phyloP scores from a whole-genome alignment of 2,888 invertebrate genomes.

The Steinernema carpocapsae region DNA sequence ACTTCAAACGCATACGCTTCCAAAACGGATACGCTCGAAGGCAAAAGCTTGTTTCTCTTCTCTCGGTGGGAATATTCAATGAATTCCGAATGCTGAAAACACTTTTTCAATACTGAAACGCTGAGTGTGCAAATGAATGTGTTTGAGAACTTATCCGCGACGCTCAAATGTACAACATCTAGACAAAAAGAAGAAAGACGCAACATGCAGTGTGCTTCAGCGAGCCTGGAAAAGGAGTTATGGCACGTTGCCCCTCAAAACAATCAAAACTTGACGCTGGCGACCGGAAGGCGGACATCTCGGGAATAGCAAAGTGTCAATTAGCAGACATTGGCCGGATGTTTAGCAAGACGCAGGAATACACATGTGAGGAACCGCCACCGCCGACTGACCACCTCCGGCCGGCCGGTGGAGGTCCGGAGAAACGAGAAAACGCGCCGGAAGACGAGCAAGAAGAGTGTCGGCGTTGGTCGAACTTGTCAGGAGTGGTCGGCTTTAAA shows the following conservation, averaged over 20 bases:
- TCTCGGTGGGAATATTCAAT: slow-evolving; percentile 28
- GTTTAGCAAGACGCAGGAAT: background rate
- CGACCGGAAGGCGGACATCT: background rate
- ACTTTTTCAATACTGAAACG: slow-evolving; percentile 23
- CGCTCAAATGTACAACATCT: background rate
- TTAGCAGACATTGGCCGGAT: slow-evolving; percentile 15
- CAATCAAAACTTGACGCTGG: too few species aligned
- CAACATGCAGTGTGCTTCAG: too few species aligned
- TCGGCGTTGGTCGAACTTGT: background rate
- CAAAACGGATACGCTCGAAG: slow-evolving; percentile 4
- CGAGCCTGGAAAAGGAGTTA: too few species aligned
- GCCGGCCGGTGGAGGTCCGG: background rate
- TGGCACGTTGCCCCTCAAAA: too few species aligned
- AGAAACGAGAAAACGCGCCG: background rate
- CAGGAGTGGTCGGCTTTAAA: slow-evolving; percentile 13
- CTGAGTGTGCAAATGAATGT: background rate
- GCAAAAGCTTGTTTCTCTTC: slow-evolving; percentile 32
- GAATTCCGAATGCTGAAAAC: slow-evolving; percentile 27
- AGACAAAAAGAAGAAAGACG: background rate
- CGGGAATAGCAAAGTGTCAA: background rate
- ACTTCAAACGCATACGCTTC: slow-evolving; percentile 4
- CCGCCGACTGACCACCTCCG: background rate
- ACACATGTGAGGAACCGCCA: slow-evolving; percentile 16
- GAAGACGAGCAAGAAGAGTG: slow-evolving; percentile 3
- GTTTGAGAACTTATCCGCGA: background rate